phyloP scores from a whole-genome alignment of 53 echinoderm and acorn worm genomes.

The Hippasteria phrygiana region DNA sequence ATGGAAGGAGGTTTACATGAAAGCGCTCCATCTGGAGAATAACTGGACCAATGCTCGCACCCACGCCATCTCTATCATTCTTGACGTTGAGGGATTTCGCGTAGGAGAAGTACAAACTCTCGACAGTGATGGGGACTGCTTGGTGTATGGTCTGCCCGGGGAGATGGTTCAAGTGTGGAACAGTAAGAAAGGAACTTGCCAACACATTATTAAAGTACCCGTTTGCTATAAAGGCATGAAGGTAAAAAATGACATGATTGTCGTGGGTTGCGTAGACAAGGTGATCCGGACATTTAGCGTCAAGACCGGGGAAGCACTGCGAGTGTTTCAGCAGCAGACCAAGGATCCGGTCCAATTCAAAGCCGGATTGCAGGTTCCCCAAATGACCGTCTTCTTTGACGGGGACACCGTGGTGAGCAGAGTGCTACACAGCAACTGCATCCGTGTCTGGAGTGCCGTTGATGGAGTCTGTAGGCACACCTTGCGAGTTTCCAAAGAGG shows the following conservation, averaged over 20 bases:
- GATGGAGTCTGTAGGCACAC: no score
- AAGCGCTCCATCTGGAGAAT: constrained; percentile 19
- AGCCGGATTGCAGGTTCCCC: no score
- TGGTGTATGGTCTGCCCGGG: background rate
- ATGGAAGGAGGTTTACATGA: constrained; percentile 47
- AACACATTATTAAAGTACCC: background rate
- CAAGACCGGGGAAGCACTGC: constrained; percentile 5
- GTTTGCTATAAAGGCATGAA: background rate
- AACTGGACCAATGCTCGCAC: constrained; percentile 3
- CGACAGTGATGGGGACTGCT: background rate
- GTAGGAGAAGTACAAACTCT: no score
- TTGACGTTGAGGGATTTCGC: background rate
- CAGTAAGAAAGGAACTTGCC: background rate
- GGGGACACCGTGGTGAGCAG: no score
- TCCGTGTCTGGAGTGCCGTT: no score
- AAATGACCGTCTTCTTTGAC: no score
- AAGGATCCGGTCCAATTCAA: no score
- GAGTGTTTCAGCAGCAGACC: no score
- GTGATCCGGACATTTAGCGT: background rate
- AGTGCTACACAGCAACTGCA: no score
- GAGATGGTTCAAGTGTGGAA: constrained; percentile 8
- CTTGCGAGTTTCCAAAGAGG: no score
- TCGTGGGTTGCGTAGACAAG: constrained; percentile 1
- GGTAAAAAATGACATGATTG: background rate
- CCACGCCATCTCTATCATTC: background rate